phyloP scores from a whole-genome alignment of 1,140 invertebrate genomes.

The Adoxophyes honmai region DNA sequence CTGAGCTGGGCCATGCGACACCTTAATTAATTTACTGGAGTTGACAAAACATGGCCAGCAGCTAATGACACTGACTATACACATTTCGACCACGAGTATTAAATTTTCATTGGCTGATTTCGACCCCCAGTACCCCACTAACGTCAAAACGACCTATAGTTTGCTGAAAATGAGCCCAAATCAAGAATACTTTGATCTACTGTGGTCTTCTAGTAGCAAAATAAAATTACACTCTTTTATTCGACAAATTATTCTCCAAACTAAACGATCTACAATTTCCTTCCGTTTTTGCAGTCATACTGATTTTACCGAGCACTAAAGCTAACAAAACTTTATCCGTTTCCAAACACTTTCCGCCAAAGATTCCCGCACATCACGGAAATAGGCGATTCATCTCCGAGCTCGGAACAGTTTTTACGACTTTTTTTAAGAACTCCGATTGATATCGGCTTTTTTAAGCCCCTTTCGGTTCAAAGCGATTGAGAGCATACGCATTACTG shows the following conservation, averaged over 20 bases:
- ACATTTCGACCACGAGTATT: no score
- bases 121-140: no score
- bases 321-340: slow-evolving; percentile 2
- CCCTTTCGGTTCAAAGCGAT: neutral
- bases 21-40: slow-evolving; percentile 4
- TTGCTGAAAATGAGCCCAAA: no score
- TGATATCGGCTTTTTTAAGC: neutral
- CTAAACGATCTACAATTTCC: no score
- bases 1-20: neutral
- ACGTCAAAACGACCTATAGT: no score
- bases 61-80: neutral
- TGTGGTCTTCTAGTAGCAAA: no score
- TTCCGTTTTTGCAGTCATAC: no score
- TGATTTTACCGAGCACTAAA: neutral
- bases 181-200: no score
- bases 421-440: slow-evolving; percentile 10
- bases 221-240: no score
- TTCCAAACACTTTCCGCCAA: slow-evolving; percentile 5
- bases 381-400: slow-evolving; percentile 12
- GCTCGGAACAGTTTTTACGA: slow-evolving; percentile 8
- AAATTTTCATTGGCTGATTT: no score
- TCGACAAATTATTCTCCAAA: no score
- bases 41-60: neutral
- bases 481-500: neutral
- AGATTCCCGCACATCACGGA: neutral